phyloP scores from a whole-genome alignment of 2,113 vertebrate species.

The Felis chaus region DNA sequence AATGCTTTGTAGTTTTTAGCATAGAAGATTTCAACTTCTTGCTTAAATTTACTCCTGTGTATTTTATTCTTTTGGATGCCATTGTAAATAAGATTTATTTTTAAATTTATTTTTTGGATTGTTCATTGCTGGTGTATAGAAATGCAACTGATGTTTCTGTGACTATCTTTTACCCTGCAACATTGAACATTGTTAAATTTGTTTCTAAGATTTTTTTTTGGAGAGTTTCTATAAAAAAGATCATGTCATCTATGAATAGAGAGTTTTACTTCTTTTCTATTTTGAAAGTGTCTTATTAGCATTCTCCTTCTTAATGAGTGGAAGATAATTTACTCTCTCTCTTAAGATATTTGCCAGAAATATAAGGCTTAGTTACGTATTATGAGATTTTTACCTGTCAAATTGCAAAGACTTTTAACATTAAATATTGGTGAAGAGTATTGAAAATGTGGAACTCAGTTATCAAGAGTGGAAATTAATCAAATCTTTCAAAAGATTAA shows the following conservation, averaged over 20 bases:
- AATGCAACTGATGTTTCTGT: neutral
- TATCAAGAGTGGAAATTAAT: neutral
- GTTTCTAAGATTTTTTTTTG: neutral
- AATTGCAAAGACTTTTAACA: neutral
- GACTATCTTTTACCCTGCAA: neutral
- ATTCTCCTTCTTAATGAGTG: neutral
- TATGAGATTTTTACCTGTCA: neutral
- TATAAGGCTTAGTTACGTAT: neutral
- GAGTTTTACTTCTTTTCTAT: neutral
- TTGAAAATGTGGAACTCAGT: neutral
- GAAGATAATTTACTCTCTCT: neutral
- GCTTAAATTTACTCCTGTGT: neutral
- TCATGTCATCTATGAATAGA: neutral
- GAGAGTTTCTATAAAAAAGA: neutral
- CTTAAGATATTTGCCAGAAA: neutral
- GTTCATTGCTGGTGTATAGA: neutral
- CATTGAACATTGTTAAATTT: neutral
- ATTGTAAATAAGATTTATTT: neutral
- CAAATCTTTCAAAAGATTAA: neutral
- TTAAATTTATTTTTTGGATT: neutral
- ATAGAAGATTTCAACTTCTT: neutral
- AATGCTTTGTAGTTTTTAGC: neutral
- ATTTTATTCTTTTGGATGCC: neutral
- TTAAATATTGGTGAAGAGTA: neutral
- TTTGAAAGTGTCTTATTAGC: neutral